Base-by-base conservation (phyloP, 2,113 vertebrate genomes). In the Pterocles burchelli region DNA sequence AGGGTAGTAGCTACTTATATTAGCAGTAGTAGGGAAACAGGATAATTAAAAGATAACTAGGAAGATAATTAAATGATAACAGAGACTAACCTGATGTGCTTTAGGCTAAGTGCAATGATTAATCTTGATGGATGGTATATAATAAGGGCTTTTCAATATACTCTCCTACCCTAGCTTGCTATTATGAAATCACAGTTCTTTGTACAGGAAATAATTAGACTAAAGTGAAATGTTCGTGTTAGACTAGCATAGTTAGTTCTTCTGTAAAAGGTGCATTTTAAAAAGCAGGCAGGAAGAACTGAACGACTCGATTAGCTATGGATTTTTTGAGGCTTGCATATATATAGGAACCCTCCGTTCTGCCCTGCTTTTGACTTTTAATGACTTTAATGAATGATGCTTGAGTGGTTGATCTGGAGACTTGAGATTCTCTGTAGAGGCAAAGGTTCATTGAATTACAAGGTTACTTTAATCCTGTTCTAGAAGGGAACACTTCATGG, bases 41-140 rank as follows among this genome's bases (percentile, higher is more conserved):
- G 71, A 92, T 95, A 93, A 93, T 95, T 96, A 94, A 95, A 97
- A 96, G 65, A 96, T 94, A 96, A 96, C 79, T 88, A 77, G 61
- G 57, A 95, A 96, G 93, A 96, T 94, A 97, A 97, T 96, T 95
- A 96, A 96, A 96, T 79, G 79, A 93, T 95, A 96, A 78, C 49
- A 90, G 71, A 86, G 66, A 72, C 54, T 95, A 97, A 95, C 75
- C 73, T 86, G 87, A 71, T 90, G 66, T 93, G 59, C 85, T 90
- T 78, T 78, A 92, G 92, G 88, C 83, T 96, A 96, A 97, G 33
- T 95, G 75, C 57, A 89, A 89, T 95, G 95, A 97, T 97, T 91
- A 95, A 97, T 94, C 87, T 90, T 93, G 71, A 96, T 96, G 88
- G 46, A 66, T 41, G 14, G 24, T 77, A 59, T 84, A 63, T 73